Conservation (phyloP, 1,140 invertebrate genomes). For the Drosophila setifemur region DNA sequence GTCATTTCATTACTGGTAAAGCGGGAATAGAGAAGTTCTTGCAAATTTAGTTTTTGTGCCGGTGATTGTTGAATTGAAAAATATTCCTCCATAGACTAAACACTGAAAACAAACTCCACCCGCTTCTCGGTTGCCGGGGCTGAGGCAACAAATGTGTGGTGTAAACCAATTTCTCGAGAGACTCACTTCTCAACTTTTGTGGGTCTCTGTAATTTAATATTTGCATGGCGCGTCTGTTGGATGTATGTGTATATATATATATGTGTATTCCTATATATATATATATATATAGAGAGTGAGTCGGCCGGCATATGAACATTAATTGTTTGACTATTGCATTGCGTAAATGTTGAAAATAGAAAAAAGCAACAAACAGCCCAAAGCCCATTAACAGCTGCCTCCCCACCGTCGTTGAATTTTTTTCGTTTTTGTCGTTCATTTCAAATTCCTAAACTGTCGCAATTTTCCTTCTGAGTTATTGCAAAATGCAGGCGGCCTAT, state of each 20-base stretch:
- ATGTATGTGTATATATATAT: neutral
- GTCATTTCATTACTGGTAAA: neutral
- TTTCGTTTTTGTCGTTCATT: neutral
- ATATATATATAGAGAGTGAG: conserved; percentile 4
- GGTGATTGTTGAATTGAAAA: too few relatives aligned
- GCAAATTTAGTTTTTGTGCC: neutral
- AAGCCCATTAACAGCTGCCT: neutral
- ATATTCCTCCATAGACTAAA: conserved; percentile 61
- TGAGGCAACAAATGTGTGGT: neutral
- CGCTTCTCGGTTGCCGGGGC: neutral
- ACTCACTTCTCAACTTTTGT: conserved; percentile 20
- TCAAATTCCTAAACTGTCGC: conserved; percentile 56
- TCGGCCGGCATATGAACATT: conserved; percentile 34
- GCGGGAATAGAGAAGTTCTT: too few relatives aligned
- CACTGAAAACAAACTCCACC: conserved; percentile 24
- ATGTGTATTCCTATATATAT: neutral
- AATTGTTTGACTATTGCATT: conserved; percentile 73
- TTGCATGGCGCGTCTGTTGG: conserved; percentile 46
- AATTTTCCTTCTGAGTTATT: conserved; percentile 68
- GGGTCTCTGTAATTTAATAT: conserved; percentile 67
- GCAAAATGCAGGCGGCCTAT: conserved; percentile 55
- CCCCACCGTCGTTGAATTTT: too few relatives aligned
- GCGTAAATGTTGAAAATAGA: conserved; percentile 78
- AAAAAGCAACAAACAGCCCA: conserved; percentile 20
- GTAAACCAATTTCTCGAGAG: conserved; percentile 41